phyloP scores from a whole-genome alignment of 1,140 invertebrate genomes.

The Danaus melanippus region DNA sequence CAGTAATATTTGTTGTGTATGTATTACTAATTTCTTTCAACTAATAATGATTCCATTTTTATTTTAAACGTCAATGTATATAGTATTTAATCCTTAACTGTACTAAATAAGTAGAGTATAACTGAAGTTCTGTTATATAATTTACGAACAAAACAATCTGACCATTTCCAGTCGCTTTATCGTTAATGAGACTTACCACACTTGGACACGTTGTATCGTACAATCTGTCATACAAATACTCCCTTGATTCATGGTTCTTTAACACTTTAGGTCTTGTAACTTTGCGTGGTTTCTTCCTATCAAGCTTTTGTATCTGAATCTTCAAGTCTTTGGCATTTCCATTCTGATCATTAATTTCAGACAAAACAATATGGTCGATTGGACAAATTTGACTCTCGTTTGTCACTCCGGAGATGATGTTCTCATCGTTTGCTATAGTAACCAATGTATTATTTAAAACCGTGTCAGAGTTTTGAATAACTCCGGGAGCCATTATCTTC shows the following conservation, averaged over 20 bases:
- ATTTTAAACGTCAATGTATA: too few species aligned
- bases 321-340: constrained; percentile 4
- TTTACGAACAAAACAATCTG: not conserved
- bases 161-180: not conserved
- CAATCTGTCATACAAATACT: constrained; percentile 55
- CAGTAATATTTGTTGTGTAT: too few species aligned
- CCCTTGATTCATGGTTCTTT: constrained; percentile 49
- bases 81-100: too few species aligned
- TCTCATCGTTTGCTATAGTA: constrained; percentile 28
- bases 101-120: too few species aligned
- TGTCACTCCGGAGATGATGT: constrained; percentile 28
- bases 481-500: constrained; percentile 55
- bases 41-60: too few species aligned
- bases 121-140: too few species aligned
- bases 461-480: constrained; percentile 42
- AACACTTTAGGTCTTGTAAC: constrained; percentile 52
- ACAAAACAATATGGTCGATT: constrained; percentile 33
- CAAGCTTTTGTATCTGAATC: constrained; percentile 27
- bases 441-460: constrained; percentile 36
- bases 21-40: too few species aligned
- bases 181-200: constrained; percentile 34
- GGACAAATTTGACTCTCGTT: constrained; percentile 35
- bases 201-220: constrained; percentile 53
- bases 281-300: constrained; percentile 38
- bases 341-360: constrained; percentile 14